phyloP scores from a whole-genome alignment of 2,113 vertebrate species.

The Herpetotheres cachinnans region DNA sequence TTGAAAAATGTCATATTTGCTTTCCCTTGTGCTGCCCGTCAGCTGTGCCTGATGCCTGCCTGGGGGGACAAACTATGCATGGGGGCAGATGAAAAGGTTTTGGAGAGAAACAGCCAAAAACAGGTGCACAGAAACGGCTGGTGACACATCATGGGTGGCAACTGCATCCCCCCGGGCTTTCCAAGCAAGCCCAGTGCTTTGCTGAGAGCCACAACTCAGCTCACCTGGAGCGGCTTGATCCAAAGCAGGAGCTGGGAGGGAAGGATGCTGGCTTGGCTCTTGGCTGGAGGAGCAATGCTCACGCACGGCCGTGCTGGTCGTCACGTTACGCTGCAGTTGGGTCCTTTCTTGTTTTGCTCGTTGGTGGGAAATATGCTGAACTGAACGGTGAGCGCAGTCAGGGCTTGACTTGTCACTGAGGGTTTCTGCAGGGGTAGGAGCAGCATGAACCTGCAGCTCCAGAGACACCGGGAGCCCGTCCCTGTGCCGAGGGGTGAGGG shows the following conservation, averaged over 20 bases:
- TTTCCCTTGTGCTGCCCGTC: not conserved
- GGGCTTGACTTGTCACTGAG: not conserved
- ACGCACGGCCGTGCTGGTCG: rapidly evolving
- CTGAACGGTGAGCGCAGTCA: rapidly evolving
- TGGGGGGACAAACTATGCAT: too few relatives aligned
- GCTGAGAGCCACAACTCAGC: not conserved
- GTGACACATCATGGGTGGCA: rapidly evolving
- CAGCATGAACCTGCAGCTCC: not conserved
- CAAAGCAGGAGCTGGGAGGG: not conserved
- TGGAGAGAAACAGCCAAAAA: not conserved
- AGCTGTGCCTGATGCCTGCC: not conserved
- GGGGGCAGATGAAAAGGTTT: too few relatives aligned
- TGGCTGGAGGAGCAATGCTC: not conserved
- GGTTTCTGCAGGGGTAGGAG: not conserved
- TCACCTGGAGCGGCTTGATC: not conserved
- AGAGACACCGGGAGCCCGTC: rapidly evolving
- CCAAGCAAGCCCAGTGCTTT: not conserved
- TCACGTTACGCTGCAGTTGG: rapidly evolving
- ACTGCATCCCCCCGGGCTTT: rapidly evolving
- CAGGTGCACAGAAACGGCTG: rapidly evolving
- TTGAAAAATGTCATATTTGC: rapidly evolving
- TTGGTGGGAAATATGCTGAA: not conserved
- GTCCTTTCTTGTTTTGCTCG: not conserved
- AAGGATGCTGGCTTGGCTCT: not conserved
- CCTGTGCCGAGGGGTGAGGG: not conserved